Base-by-base conservation (phyloP, 2,113 vertebrate species). In the Nycticryphes semicollaris region DNA sequence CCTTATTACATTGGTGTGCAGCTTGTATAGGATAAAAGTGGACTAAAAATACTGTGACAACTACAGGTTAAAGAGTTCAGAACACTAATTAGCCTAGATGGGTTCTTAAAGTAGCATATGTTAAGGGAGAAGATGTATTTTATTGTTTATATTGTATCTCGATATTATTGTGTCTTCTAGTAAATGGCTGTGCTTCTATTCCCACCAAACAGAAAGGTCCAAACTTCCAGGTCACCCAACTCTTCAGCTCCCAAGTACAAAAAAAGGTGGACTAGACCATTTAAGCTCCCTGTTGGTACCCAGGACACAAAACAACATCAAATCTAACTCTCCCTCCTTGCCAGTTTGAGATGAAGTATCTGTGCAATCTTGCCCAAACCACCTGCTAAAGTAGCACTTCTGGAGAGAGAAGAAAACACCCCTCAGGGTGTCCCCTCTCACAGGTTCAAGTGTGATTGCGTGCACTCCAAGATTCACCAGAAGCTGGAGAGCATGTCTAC, bases 131-230 rank as follows among this genome's bases (percentile, higher is more conserved):
- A 64, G 6, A 1, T 1, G 2, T 28, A 48, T 19, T n/a, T n/a
- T 41, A 31, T 60, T 63, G 22, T 54, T 84, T 30, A 82, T 39
- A 87, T 24, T 15, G 33, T 59, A 35, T 59, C 33, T 59, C 35
- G 15, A 30, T 33, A 54, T 22, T 14, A 35, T 3, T 19, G 1
- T 30, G 60, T 41, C 20, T 82, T 43, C 33, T 27, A 56, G 7
- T 9, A 60, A 37, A 76, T 64, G 9, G 9, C 51, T 39, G 64
- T 14, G 39, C 8, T 94, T 82, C 60, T 85, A 3, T 68, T 69
- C 48, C 30, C 25, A 53, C 1, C 1, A 0, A 64, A 60, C 1
- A 4, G 43, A 75, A 89, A 68, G 23, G 68, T n/a, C 1, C 33
- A 73, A 73, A 68, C 37, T 22, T 57, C 56, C 76, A 86, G 22